A percentile compares a stretch with the other conserved stretches of the same genome.
phyloP scores from a whole-genome alignment of 1,140 invertebrate species.

The Acromyrmex echinatior region DNA sequence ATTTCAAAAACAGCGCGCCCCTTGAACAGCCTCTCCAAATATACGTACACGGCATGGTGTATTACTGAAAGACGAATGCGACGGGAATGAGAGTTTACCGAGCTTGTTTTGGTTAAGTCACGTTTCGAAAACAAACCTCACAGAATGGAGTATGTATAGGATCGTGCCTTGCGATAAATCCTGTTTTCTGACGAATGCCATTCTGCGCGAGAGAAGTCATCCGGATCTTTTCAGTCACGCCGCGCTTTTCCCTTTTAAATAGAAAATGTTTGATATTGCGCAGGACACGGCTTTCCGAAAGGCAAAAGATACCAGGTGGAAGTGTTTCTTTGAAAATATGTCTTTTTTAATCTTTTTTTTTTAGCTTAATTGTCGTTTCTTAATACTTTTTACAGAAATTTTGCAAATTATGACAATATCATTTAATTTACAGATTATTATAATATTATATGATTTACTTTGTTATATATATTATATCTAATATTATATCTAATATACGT shows the following conservation, averaged over 20 bases:
- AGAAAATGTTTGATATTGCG: slow-evolving; percentile 15
- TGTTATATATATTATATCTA: not conserved
- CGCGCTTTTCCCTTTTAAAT: slow-evolving; percentile 19
- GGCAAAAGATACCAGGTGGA: not conserved
- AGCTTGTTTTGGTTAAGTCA: slow-evolving; percentile 63
- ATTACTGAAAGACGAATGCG: slow-evolving; percentile 34
- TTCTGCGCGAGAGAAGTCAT: slow-evolving; percentile 25
- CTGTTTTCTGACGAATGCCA: slow-evolving; percentile 48
- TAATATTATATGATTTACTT: not conserved
- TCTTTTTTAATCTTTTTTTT: not conserved
- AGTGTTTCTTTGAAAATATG: not conserved
- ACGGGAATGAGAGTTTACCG: slow-evolving; percentile 37
- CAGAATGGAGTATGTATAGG: slow-evolving; percentile 46
- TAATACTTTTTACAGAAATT: not conserved
- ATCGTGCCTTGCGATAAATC: slow-evolving; percentile 49
- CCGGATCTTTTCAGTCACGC: slow-evolving; percentile 1
- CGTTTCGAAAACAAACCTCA: slow-evolving; percentile 56
- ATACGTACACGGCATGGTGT: slow-evolving; percentile 29
- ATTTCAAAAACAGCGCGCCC: slow-evolving; percentile 50
- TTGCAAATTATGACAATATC: not conserved
- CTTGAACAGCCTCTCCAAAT: slow-evolving; percentile 45
- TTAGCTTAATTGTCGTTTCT: not conserved
- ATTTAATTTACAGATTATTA: too few species aligned
- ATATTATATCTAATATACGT: not conserved
- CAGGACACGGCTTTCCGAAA: not conserved